A percentile compares a stretch with the other conserved stretches of the same genome.
Conservation (phyloP, 2,113 vertebrate species). For the Petrocephalus zakoni region DNA sequence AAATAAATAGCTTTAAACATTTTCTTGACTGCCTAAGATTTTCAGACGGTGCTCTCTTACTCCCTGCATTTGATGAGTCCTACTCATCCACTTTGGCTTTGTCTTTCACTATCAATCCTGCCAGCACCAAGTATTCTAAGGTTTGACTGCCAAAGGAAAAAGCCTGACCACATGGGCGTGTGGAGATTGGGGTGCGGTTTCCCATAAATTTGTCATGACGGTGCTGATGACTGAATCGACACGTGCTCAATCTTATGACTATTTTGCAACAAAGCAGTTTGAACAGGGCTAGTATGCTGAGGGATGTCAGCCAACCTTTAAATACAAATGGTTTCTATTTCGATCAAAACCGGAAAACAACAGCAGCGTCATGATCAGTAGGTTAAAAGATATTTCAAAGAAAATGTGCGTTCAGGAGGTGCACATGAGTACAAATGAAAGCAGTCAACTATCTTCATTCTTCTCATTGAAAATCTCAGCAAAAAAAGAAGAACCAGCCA, state of each 20-base stretch:
- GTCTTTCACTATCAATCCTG: neutral
- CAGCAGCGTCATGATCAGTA: neutral
- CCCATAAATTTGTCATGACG: neutral
- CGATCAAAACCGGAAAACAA: neutral
- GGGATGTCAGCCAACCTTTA: neutral
- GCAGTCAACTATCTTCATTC: neutral
- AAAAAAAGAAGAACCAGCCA: neutral
- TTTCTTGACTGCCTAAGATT: neutral
- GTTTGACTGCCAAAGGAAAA: neutral
- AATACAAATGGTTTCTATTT: neutral
- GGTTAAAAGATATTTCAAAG: neutral
- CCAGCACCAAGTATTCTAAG: neutral
- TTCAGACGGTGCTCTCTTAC: neutral
- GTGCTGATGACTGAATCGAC: slow-evolving; percentile 6
- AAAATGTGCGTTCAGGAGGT: neutral
- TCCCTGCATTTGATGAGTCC: neutral
- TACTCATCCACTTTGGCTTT: neutral
- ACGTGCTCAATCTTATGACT: slow-evolving; percentile 52
- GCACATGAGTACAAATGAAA: neutral
- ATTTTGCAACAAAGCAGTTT: slow-evolving; percentile 4
- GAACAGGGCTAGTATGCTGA: slow-evolving; percentile 40
- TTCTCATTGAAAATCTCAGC: neutral
- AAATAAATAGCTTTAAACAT: neutral
- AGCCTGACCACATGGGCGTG: neutral
- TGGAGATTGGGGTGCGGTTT: neutral